Conservation (phyloP, 2,797 vertebrate genomes). For the Clamator glandarius region DNA sequence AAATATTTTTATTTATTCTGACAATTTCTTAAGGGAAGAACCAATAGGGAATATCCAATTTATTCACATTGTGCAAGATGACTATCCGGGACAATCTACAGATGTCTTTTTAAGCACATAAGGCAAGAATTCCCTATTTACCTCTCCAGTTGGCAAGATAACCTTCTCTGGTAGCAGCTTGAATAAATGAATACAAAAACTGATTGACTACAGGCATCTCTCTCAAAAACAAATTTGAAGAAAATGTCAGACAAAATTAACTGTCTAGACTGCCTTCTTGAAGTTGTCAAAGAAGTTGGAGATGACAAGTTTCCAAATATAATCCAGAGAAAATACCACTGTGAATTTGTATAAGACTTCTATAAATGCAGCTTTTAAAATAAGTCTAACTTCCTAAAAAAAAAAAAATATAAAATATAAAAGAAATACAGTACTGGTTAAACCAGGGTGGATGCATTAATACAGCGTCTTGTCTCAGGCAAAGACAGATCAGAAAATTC, state of each 20-base stretch:
- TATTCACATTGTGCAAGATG: conserved; percentile 1
- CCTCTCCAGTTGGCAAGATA: neutral
- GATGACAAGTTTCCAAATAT: neutral
- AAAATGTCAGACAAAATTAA: conserved; percentile 36
- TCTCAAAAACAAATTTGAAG: conserved; percentile 6
- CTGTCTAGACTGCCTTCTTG: neutral
- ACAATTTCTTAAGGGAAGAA: conserved; percentile 21
- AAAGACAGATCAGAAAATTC: neutral
- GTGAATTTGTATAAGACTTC: neutral
- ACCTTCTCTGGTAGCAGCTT: conserved; percentile 16
- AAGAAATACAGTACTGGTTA: neutral
- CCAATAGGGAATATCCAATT: neutral
- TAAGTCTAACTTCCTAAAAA: neutral
- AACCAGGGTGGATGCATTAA: neutral
- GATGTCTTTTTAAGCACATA: neutral
- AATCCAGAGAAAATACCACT: neutral
- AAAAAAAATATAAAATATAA: too few relatives aligned
- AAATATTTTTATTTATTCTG: conserved; percentile 28
- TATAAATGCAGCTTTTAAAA: conserved; percentile 13
- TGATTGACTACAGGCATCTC: conserved; percentile 3
- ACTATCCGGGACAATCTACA: neutral
- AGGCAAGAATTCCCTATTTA: conserved; percentile 12
- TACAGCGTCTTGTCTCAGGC: neutral
- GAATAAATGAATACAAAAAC: conserved; percentile 28
- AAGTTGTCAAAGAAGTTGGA: conserved; percentile 1